A percentile compares a stretch with the other conserved stretches of the same genome.
These are phyloP conservation scores for Ametastegia equiseti DNA, from an alignment of 2,888 invertebrate genomes.

Conservation along the genomic window DNA sequence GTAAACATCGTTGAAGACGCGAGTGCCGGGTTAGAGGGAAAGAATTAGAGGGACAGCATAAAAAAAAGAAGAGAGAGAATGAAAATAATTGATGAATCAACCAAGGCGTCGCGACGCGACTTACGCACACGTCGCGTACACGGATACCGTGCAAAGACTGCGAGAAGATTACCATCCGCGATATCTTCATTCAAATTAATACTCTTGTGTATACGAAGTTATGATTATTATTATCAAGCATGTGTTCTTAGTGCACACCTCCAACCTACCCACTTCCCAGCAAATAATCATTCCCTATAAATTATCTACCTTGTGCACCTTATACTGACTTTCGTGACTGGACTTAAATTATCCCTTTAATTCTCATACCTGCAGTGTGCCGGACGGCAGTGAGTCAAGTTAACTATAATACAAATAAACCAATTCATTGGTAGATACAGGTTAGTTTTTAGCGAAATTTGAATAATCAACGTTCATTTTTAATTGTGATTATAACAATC, in stretches of 20 bases:
- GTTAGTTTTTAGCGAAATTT: too few relatives aligned
- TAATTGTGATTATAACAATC: too few relatives aligned
- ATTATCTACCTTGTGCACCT: background rate
- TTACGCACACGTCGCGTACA: background rate
- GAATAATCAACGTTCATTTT: too few relatives aligned
- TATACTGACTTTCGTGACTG: background rate
- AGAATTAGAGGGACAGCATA: slow-evolving; percentile 7
- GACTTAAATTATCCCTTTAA: background rate
- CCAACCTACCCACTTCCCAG: background rate
- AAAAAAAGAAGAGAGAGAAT: slow-evolving; percentile 32
- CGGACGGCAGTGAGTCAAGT: background rate
- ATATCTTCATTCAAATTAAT: slow-evolving; percentile 8
- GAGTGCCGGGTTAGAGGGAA: background rate
- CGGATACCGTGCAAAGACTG: background rate
- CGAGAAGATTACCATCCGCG: background rate
- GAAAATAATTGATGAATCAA: slow-evolving; percentile 36
- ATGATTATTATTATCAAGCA: background rate
- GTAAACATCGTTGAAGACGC: background rate
- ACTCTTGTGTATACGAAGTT: background rate
- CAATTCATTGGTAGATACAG: too few relatives aligned
- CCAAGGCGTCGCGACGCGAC: slow-evolving; percentile 3
- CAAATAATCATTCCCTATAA: background rate
- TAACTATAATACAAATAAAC: background rate
- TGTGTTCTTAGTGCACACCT: too few relatives aligned
- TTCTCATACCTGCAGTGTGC: background rate